Conservation (phyloP, 2,888 invertebrate genomes). For the Tuberolachnus salignus region DNA sequence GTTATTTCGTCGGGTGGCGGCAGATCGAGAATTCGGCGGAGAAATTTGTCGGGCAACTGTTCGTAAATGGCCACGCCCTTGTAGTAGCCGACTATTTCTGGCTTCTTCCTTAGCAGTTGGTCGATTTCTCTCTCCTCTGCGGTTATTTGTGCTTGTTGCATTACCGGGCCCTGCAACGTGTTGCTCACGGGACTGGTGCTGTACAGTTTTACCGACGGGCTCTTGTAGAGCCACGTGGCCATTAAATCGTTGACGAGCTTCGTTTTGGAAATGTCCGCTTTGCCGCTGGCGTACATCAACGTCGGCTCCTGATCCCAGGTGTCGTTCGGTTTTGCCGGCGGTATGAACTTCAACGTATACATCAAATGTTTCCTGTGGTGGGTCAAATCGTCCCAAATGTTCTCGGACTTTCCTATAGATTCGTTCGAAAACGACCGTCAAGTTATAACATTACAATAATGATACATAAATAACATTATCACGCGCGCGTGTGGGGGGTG, state of each 20-base stretch:
- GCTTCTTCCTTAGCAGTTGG: no score
- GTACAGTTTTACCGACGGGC: no score
- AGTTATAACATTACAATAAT: no score
- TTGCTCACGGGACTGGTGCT: no score
- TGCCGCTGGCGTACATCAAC: no score
- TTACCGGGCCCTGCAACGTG: no score
- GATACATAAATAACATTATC: no score
- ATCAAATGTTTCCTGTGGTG: constrained; percentile 12
- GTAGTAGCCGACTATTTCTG: background rate
- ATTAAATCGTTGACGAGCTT: background rate
- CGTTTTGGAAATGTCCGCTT: background rate
- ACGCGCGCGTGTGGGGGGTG: no score
- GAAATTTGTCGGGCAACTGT: background rate
- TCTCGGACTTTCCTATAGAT: background rate
- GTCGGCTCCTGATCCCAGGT: no score
- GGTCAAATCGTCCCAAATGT: background rate
- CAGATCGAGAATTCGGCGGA: background rate
- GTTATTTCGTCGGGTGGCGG: background rate
- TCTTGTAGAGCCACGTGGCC: background rate
- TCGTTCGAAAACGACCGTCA: no score
- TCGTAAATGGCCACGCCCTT: background rate
- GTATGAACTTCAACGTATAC: background rate
- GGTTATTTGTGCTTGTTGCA: no score
- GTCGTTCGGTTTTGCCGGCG: background rate
- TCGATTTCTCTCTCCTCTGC: no score